Conservation (phyloP, 2,888 invertebrate species). For the Campoletis raptor region DNA sequence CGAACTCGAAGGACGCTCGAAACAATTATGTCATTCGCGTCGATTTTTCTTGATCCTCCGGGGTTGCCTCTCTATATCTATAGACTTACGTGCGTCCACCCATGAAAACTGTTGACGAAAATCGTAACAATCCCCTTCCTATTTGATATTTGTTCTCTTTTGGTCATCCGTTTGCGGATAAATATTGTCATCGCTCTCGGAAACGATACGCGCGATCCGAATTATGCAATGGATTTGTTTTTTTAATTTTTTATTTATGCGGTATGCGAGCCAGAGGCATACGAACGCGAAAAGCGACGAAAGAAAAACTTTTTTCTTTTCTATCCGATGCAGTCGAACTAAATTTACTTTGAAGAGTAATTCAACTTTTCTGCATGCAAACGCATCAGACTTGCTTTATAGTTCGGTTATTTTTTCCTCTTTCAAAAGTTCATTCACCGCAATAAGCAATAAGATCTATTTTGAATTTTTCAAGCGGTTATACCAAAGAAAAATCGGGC, state of each 20-base stretch:
- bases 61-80: constrained; percentile 22
- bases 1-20: constrained; percentile 64
- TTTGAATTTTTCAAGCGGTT: not conserved
- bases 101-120: not conserved
- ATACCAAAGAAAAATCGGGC: not conserved
- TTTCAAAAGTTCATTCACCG: constrained; percentile 24
- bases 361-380: constrained; percentile 18
- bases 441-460: not conserved
- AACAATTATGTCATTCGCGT: constrained; percentile 73
- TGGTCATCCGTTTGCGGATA: not conserved
- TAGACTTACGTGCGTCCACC: not conserved
- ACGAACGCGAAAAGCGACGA: not conserved
- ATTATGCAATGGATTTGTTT: constrained; percentile 12
- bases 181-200: not conserved
- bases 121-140: constrained; percentile 31
- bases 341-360: constrained; percentile 17
- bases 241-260: too few relatives aligned
- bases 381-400: not conserved
- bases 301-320: constrained; percentile 27
- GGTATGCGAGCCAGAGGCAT: not conserved
- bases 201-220: not conserved
- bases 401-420: constrained; percentile 11
- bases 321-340: not conserved
- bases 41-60: constrained; percentile 67
- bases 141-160: not conserved